These are phyloP conservation scores for Drosophila tani DNA, from an alignment of 1,140 invertebrate genomes.

Conservation along the genomic window DNA sequence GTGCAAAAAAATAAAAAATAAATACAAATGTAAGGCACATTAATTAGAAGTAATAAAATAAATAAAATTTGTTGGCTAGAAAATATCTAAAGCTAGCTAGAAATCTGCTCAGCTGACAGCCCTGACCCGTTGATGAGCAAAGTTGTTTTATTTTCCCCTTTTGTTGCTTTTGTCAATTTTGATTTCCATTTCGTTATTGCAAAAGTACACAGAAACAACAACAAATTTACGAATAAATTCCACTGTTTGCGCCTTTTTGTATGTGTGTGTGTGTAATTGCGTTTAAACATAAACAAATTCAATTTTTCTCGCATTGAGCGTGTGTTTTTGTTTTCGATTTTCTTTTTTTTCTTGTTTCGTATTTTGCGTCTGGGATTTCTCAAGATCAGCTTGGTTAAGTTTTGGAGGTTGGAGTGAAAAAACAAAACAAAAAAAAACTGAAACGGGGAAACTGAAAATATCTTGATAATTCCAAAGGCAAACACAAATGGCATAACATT, in stretches of 20 bases:
- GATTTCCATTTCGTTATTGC: conserved; percentile 44
- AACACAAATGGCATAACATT: conserved; percentile 35
- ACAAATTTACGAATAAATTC: conserved; percentile 25
- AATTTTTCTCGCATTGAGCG: conserved; percentile 65
- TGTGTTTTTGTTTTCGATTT: conserved; percentile 37
- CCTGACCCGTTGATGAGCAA: conserved; percentile 11
- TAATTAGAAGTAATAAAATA: too few species aligned
- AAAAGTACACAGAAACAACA: conserved; percentile 26
- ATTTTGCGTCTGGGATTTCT: conserved; percentile 33
- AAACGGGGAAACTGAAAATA: conserved; percentile 18
- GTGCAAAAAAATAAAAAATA: too few species aligned
- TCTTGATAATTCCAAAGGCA: conserved; percentile 35
- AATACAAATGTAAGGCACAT: too few species aligned
- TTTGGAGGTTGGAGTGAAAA: conserved; percentile 14
- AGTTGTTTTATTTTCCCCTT: conserved; percentile 20
- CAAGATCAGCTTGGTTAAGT: conserved; percentile 45
- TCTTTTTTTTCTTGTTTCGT: conserved; percentile 5
- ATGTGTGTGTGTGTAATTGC: conserved; percentile 22
- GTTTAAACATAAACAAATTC: conserved; percentile 60
- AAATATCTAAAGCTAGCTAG: neutral
- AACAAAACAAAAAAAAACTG: neutral
- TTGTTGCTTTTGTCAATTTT: conserved; percentile 47
- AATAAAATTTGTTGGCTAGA: too few species aligned
- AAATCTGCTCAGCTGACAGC: neutral
- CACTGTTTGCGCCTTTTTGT: conserved; percentile 7